Percentiles rank a stretch among this genome's conserved stretches.
These are phyloP conservation scores for Drepanosiphum platanoidis DNA, from an alignment of 2,888 invertebrate species.

Conservation along the genomic window DNA sequence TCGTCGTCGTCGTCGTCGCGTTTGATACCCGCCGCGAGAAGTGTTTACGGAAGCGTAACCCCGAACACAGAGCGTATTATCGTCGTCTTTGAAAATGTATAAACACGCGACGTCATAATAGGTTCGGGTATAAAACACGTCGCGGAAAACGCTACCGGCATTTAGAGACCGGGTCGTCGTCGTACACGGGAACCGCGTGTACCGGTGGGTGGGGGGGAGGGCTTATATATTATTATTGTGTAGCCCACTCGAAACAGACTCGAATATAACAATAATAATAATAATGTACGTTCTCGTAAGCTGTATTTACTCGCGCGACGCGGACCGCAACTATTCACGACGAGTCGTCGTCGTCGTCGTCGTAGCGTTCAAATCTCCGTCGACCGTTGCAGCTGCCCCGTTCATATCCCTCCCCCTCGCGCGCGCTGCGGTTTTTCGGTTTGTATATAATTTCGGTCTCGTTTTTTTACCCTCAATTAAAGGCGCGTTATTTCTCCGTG, in stretches of 20 bases:
- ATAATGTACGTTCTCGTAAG: background rate
- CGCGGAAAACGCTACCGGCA: constrained; percentile 44
- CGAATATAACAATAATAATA: no score
- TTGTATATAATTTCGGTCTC: background rate
- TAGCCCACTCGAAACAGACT: background rate
- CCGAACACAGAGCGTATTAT: constrained; percentile 24
- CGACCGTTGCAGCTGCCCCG: constrained; percentile 25
- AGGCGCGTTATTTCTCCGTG: constrained; percentile 24
- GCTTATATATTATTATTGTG: background rate
- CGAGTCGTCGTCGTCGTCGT: background rate
- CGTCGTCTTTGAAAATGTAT: background rate
- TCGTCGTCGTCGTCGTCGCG: no score
- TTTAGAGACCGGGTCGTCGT: constrained; percentile 10
- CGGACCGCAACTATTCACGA: background rate
- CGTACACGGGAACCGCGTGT: no score
- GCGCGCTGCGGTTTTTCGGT: constrained; percentile 21
- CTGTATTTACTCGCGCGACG: background rate
- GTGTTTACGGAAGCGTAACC: constrained; percentile 62
- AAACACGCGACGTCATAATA: no score
- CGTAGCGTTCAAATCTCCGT: background rate
- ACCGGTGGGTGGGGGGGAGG: no score
- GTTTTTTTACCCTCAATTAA: constrained; percentile 49
- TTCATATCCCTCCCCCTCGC: no score
- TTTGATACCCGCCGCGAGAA: constrained; percentile 35
- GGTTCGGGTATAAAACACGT: no score